These are phyloP conservation scores for Arctia plantaginis DNA, from an alignment of 2,888 invertebrate genomes.

Conservation along the genomic window DNA sequence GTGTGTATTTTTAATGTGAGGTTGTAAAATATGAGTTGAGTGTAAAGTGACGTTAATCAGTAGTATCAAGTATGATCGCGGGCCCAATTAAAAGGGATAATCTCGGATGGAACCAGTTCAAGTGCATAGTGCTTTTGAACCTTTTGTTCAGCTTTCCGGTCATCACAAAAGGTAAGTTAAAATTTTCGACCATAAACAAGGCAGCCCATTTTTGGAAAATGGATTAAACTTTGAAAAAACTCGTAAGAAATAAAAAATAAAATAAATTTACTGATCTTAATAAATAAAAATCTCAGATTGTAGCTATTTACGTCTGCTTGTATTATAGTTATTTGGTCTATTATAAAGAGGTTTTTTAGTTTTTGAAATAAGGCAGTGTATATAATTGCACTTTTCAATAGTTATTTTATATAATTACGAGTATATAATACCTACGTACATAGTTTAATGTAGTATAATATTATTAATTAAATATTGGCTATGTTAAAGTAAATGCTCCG, in stretches of 20 bases:
- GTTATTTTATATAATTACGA: not conserved
- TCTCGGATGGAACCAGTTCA: slow-evolving; percentile 78
- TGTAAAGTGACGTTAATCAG: slow-evolving; percentile 69
- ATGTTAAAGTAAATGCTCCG: not conserved
- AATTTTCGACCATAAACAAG: slow-evolving; percentile 10
- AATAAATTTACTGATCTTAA: not conserved
- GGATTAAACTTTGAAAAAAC: not conserved
- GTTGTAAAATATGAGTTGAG: slow-evolving; percentile 62
- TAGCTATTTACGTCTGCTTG: not conserved
- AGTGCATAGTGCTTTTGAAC: slow-evolving; percentile 76
- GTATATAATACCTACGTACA: too few species aligned
- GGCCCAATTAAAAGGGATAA: slow-evolving; percentile 78
- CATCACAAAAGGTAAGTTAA: slow-evolving; percentile 70
- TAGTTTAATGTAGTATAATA: not conserved
- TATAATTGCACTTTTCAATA: not conserved
- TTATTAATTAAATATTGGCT: not conserved
- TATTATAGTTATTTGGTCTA: not conserved
- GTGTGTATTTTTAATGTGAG: slow-evolving; percentile 31
- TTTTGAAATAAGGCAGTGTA: not conserved
- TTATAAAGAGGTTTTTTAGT: not conserved
- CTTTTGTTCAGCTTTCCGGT: slow-evolving; percentile 72
- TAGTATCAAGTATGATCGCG: slow-evolving; percentile 81
- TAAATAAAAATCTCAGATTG: not conserved
- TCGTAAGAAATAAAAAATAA: not conserved
- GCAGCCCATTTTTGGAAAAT: not conserved